These are phyloP conservation scores for Galbula dea DNA, from an alignment of 2,113 vertebrate genomes.

Conservation along the genomic window DNA sequence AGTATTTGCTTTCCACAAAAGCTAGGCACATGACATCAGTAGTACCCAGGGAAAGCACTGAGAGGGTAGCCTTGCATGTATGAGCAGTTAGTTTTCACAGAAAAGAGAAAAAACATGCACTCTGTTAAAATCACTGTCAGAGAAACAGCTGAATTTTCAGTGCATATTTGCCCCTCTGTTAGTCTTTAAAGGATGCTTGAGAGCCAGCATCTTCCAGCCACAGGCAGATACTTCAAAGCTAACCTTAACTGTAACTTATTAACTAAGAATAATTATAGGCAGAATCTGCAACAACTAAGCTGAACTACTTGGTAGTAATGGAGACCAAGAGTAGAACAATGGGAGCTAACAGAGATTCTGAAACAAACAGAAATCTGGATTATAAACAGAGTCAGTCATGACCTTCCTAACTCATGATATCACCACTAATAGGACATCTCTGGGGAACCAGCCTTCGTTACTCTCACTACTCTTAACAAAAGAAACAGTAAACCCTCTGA, in stretches of 20 bases:
- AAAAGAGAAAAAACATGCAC: neutral
- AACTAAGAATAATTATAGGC: neutral
- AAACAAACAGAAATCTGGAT: neutral
- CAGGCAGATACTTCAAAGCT: neutral
- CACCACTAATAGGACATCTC: neutral
- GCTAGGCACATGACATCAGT: neutral
- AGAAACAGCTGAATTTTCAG: neutral
- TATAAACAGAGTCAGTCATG: neutral
- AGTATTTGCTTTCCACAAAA: neutral
- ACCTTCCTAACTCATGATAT: slow-evolving; percentile 6
- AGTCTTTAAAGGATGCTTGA: neutral
- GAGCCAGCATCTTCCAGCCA: neutral
- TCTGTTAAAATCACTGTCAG: neutral
- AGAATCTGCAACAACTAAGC: neutral
- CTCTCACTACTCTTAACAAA: neutral
- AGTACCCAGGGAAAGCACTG: neutral
- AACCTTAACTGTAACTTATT: neutral
- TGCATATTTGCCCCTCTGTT: neutral
- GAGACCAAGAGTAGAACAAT: neutral
- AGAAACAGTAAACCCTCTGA: neutral
- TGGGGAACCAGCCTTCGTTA: neutral
- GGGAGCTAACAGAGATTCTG: neutral
- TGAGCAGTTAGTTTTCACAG: neutral
- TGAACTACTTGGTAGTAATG: neutral
- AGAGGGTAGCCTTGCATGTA: neutral